A percentile compares a stretch with the other conserved stretches of the same genome.
These are phyloP conservation scores for Stenurella melanura DNA, from an alignment of 2,888 invertebrate species.

Conservation along the genomic window DNA sequence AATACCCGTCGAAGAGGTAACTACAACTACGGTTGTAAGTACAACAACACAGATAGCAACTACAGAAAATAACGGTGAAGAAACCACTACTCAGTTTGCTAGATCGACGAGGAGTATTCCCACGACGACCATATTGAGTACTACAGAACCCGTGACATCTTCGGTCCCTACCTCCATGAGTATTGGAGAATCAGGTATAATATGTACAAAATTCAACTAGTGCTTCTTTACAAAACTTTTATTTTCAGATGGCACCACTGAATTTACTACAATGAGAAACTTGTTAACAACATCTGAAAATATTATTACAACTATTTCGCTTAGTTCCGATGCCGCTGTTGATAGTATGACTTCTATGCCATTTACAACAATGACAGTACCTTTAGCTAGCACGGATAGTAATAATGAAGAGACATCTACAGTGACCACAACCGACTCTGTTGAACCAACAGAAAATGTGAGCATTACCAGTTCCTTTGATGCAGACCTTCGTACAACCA, in stretches of 20 bases:
- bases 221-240: neutral
- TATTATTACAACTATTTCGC: neutral
- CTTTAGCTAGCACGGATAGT: neutral
- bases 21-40: slow-evolving; percentile 38
- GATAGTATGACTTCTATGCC: neutral
- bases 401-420: slow-evolving; percentile 14
- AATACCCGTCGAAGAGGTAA: slow-evolving; percentile 39
- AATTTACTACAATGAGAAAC: neutral
- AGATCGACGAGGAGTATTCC: neutral
- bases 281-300: neutral
- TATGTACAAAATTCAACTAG: neutral
- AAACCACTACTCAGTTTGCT: slow-evolving; percentile 38
- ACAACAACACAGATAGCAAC: slow-evolving; percentile 33
- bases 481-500: neutral
- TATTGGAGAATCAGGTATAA: slow-evolving; percentile 7
- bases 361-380: neutral
- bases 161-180: neutral
- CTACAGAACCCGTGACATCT: slow-evolving; percentile 14
- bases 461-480: neutral
- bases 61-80: slow-evolving; percentile 43
- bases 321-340: neutral
- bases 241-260: neutral
- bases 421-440: slow-evolving; percentile 9
- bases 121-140: slow-evolving; percentile 17
- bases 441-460: slow-evolving; percentile 4